Evolutionary conservation across 2,888 invertebrate genomes (phyloP), one percentile per base, ranked within the genome.

Genomic region (Diplolepis rosae): DNA sequence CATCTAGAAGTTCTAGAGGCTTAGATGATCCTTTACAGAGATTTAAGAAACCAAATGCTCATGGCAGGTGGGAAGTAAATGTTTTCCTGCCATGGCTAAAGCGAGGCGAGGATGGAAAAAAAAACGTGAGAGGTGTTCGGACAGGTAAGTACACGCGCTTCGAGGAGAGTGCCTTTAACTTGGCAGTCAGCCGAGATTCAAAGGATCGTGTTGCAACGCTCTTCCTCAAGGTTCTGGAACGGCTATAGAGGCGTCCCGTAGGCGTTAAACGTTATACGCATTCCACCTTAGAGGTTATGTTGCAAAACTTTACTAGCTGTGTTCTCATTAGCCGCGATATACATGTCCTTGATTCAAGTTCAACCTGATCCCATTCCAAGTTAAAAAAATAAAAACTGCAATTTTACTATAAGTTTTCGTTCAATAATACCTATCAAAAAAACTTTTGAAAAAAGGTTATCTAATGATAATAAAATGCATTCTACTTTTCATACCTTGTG

Each of bases 261-360:
- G 88, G 88, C 88, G 88, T 88, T 79, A 80, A 85, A 84, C 85
- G 87, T 87, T 88, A 87, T 88, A 88, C 87, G 88, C 88, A 88
- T 88, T 88, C 88, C 88, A 85, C 77, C 85, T 86, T 84, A 87
- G 87, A 88, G 88, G 87, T 86, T 87, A 84, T 78, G 82, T 86
- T 87, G 84, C 85, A 84, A 87, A 86, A 87, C 73, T 79, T 77
- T 72, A 71, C 73, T 77, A 74, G 71, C 72, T 80, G 79, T 78
- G 82, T 82, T 85, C 86, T 87, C 81, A 85, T 87, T 87, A 87
- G 82, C 83, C 82, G 83, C 83, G 85, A 86, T 86, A 85, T 82
- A 81, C 80, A 78, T 83, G 87, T 85, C 87, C 87, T 87, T 88
- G 85, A 83, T 76, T 87, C 87, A 88, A 88, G 88, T 88, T 88